Conservation (phyloP, 2,113 vertebrate species). For the Ameiurus melas region DNA sequence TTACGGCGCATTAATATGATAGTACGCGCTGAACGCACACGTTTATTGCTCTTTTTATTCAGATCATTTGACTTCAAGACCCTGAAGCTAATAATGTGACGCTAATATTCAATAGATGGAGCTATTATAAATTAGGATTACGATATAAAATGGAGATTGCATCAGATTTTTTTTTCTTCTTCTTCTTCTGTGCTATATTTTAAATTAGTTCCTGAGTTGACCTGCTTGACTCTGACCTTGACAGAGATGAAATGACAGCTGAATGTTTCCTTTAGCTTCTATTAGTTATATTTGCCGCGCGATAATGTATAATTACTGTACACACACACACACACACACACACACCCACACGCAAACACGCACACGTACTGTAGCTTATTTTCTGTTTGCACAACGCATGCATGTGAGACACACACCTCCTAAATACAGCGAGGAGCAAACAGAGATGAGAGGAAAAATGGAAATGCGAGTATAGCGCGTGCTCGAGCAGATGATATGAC, state of each 20-base stretch:
- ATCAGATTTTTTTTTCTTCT: conserved; percentile 22
- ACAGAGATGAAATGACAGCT: background rate
- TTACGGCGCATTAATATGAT: background rate
- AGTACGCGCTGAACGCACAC: background rate
- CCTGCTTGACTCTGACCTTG: conserved; percentile 32
- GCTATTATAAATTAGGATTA: conserved; percentile 12
- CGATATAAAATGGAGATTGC: conserved; percentile 22
- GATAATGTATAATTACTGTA: conserved; percentile 1
- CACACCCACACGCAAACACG: background rate
- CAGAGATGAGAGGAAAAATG: conserved; percentile 47
- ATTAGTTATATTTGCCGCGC: background rate
- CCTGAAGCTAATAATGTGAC: conserved; percentile 11
- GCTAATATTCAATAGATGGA: background rate
- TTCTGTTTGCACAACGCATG: conserved; percentile 51
- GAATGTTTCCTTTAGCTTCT: background rate
- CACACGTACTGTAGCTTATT: conserved; percentile 36
- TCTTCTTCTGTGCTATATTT: conserved; percentile 16
- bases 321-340: conserved; percentile 10
- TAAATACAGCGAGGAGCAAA: conserved; percentile 41
- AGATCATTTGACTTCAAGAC: conserved; percentile 5
- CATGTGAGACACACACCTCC: conserved; percentile 44
- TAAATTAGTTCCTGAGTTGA: conserved; percentile 17
- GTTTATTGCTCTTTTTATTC: conserved; percentile 16
- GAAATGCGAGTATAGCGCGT: conserved; percentile 43
- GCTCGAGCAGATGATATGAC: conserved; percentile 62